Evolutionary conservation across 2,113 vertebrate genomes (phyloP), one percentile per base, ranked within the genome.

Genomic region (Cavia aperea): DNA sequence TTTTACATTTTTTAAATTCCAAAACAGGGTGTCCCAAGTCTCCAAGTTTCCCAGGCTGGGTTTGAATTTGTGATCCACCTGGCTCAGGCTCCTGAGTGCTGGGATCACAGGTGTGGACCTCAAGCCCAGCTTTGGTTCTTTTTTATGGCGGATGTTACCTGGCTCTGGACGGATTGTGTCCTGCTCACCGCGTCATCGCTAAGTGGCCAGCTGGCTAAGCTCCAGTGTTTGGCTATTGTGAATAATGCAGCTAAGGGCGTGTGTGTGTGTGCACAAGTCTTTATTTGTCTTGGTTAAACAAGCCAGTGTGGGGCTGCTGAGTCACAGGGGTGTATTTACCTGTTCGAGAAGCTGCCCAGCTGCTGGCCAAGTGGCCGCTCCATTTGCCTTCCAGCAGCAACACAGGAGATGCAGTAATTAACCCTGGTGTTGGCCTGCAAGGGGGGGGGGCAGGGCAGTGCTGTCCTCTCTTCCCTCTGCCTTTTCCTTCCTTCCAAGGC

Each of bases 321-420:
- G 86, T 72, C 92, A 89, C 24, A 2, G 33, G 58, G 11, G 56
- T 62, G 51, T 82, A 84, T 93, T 94, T 82, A 91, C 81, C 75
- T 83, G 62, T 43, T 0, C 2, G 33, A 60, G 85, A 78, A 72
- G 33, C 62, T 36, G 43, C 70, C 15, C 9, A 70, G 49, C 73
- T 13, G 46, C 60, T 19, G 49, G 24, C 68, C 60, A 46, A 54
- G n/a, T 0, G 15, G 51, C 58, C 0, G 2, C 33, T 26, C 43
- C 10, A 0, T 43, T 1, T 24, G 54, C 62, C 0, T 26, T 5
- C 51, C 21, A 16, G 6, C 43, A 23, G 31, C 23, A 9, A 7
- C 0, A 14, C 13, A 5, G 0, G 2, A 33, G 85, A 29, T 70
- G 60, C 26, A 26, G 65, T 33, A 39, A 43, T 5, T 54, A 58